These are phyloP conservation scores for Corythucha ciliata DNA, from an alignment of 2,888 invertebrate species.

Conservation along the genomic window DNA sequence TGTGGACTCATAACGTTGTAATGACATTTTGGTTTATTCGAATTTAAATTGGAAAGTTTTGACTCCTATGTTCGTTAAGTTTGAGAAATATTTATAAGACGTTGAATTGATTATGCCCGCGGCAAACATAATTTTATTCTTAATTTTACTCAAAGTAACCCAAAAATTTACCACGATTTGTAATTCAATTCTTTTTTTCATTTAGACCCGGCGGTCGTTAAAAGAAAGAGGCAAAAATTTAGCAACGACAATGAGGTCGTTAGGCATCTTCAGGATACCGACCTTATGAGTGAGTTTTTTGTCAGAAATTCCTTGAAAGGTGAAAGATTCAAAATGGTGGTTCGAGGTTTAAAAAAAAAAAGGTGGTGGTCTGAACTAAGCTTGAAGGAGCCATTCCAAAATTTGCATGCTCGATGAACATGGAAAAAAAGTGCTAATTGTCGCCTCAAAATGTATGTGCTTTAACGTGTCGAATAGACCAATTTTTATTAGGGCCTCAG, in stretches of 20 bases:
- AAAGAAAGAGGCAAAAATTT: constrained; percentile 49
- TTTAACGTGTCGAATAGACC: too few relatives aligned
- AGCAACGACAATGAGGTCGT: constrained; percentile 21
- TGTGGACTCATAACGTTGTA: constrained; percentile 32
- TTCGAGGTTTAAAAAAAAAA: background rate
- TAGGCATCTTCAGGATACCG: constrained; percentile 24
- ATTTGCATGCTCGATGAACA: too few relatives aligned
- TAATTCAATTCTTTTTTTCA: constrained; percentile 40
- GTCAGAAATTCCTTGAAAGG: background rate
- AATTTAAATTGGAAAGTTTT: too few relatives aligned
- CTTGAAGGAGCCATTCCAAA: background rate
- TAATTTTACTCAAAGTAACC: too few relatives aligned
- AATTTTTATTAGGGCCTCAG: too few relatives aligned
- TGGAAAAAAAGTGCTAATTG: too few relatives aligned
- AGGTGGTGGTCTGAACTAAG: background rate
- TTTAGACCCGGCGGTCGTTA: constrained; percentile 52
- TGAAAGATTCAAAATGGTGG: background rate
- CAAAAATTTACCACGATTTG: too few relatives aligned
- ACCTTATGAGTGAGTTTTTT: constrained; percentile 28
- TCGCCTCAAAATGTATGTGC: too few relatives aligned
- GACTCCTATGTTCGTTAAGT: too few relatives aligned
- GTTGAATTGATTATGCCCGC: too few relatives aligned
- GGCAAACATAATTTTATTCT: too few relatives aligned
- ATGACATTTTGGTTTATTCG: too few relatives aligned
- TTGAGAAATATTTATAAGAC: background rate